Conservation (phyloP, 2,113 vertebrate genomes). For the Gymnobelideus leadbeateri region DNA sequence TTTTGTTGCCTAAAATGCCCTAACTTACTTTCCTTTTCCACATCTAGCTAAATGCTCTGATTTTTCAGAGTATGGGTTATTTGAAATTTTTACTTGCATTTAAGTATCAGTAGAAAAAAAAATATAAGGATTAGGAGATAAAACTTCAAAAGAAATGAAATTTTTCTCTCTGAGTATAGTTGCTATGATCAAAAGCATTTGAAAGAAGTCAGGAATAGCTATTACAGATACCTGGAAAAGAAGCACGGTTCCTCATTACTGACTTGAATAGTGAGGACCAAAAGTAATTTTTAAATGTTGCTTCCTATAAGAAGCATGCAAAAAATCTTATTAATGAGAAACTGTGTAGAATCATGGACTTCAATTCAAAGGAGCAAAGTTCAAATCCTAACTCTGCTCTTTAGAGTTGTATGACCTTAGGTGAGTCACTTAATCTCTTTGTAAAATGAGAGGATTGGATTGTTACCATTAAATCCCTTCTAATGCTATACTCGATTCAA, state of each 20-base stretch:
- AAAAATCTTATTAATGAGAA: neutral
- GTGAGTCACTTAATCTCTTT: neutral
- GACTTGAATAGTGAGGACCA: slow-evolving; percentile 63
- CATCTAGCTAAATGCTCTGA: slow-evolving; percentile 53
- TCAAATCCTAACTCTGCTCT: neutral
- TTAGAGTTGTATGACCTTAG: neutral
- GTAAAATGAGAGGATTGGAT: neutral
- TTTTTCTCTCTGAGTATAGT: slow-evolving; percentile 56
- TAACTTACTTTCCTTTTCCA: slow-evolving; percentile 35
- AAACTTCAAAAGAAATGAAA: slow-evolving; percentile 69
- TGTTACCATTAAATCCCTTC: neutral
- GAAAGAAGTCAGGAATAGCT: slow-evolving; percentile 50
- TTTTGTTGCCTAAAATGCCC: slow-evolving; percentile 16
- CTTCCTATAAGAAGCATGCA: neutral
- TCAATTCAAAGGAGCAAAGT: neutral
- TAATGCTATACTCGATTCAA: neutral
- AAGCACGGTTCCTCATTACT: slow-evolving; percentile 64
- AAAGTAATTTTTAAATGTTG: slow-evolving; percentile 56
- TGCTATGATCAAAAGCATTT: slow-evolving; percentile 68
- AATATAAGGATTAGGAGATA: slow-evolving; percentile 48
- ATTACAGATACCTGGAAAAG: slow-evolving; percentile 68
- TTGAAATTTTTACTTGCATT: slow-evolving; percentile 64
- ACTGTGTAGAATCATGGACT: neutral
- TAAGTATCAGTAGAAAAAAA: slow-evolving; percentile 59
- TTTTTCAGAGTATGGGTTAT: slow-evolving; percentile 47